Base-by-base conservation (phyloP, 2,113 vertebrate species). In the Catagonus wagneri region DNA sequence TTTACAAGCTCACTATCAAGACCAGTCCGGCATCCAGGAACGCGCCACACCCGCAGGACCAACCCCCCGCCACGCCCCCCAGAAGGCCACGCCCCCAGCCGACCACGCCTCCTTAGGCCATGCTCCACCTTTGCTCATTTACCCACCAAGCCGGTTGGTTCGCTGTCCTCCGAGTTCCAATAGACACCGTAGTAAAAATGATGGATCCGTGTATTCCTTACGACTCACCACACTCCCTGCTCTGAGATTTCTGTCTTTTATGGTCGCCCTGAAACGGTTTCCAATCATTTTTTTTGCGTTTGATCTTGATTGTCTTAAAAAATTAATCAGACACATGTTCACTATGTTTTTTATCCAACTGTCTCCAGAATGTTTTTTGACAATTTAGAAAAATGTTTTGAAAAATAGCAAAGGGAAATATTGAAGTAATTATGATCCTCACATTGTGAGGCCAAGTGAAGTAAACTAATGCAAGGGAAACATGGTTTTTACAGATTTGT, bases 301-400 rank as follows among this genome's bases (percentile, higher is more conserved):
- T 98, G 96, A 98, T 98, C 97, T 95, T 98, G 94, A 97, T 92
- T 90, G 97, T 98, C 98, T 98, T 98, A 97, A 98, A 99, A 98
- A 98, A 98, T 98, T 98, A 98, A 99, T 98, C 97, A 98, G 98
- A 98, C 98, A 98, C 98, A 98, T 98, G 98, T 97, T 98, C 1
- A 0, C 96, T 98, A 96, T 98, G 97, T 98, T 97, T 98, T 92
- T 96, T 98, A 98, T 98, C 97, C 97, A 98, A 96, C 97, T 98
- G 96, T 98, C 98, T 98, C 97, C 96, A 98, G 97, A 98, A 98
- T 96, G 95, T 98, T 98, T 98, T 98, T 97, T 98, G 98, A 98
- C 98, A 98, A 98, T 98, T 98, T 98, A 98, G 93, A 98, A 97
- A 98, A 97, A 98, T 97, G 97, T 97, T 98, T 98, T 98, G 97